phyloP scores from a whole-genome alignment of 2,113 vertebrate species.

The Anguilla rostrata region DNA sequence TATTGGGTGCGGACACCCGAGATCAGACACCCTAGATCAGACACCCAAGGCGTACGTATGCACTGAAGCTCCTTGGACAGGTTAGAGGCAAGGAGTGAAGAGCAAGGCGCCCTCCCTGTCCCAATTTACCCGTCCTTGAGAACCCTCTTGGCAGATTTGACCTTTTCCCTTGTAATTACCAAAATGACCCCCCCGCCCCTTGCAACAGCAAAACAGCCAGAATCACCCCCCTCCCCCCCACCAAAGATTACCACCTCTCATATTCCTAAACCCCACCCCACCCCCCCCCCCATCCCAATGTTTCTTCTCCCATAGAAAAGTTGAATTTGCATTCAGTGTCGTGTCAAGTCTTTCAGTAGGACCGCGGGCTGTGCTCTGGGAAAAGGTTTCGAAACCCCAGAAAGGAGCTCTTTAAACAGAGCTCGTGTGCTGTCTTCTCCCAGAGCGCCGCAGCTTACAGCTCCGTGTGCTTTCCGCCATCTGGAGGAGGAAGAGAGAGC shows the following conservation, averaged over 20 bases:
- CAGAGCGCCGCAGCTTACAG: slow-evolving; percentile 51
- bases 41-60: neutral
- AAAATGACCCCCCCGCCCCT: neutral
- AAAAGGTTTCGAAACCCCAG: slow-evolving; percentile 39
- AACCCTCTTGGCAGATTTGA: neutral
- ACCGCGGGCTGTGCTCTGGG: slow-evolving; percentile 41
- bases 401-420: slow-evolving; percentile 71
- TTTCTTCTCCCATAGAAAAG: slow-evolving; percentile 21
- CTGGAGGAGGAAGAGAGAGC: slow-evolving; percentile 42
- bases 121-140: neutral
- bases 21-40: neutral
- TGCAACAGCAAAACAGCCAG: neutral
- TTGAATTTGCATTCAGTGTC: slow-evolving; percentile 22
- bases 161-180: neutral
- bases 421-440: slow-evolving; percentile 33
- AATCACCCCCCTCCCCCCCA: neutral
- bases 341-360: slow-evolving; percentile 46
- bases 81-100: neutral
- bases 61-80: neutral
- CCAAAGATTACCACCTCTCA: neutral
- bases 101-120: neutral
- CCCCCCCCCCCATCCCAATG: neutral
- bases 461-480: slow-evolving; percentile 55
- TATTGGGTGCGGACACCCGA: neutral
- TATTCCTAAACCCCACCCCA: neutral